Base-by-base conservation (phyloP, 2,113 vertebrate genomes). In the Aix galericulata region DNA sequence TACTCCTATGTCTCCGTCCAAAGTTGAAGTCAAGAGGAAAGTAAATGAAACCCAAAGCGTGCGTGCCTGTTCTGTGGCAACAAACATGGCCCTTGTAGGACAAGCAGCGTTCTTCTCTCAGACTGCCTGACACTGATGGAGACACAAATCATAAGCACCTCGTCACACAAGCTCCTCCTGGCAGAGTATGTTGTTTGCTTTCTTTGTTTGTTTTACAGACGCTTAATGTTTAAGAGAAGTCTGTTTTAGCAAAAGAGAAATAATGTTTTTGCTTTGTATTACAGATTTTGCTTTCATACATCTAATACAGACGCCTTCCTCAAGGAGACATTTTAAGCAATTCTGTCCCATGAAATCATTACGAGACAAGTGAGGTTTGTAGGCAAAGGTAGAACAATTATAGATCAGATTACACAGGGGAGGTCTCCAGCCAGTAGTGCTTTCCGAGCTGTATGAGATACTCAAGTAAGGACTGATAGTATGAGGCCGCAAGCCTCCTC, bases 221-320 rank as follows among this genome's bases (percentile, higher is more conserved):
- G 62, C 9, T 26, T 20, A 48, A 26, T 48, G 6, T 29, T 29
- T 25, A 38, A 53, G 23, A 71, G 26, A 81, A 74, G 75, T 25
- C 55, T 17, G 1, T 9, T n/a, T 20, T 27, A 56, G 62, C 34
- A 50, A 42, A 58, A 86, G n/a, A 66, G 48, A n/a, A 0, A 20
- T 7, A 56, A 7, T 0, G 0, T 13, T 16, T 59, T 63, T 46
- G 12, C 52, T 52, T 15, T 3, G 1, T 22, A 48, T 34, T 17
- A 48, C 29, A 62, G 40, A 25, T 50, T 46, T 81, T 46, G 50
- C 14, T 81, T 48, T 4, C 40, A 27, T 3, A 25, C 17, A 36
- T 59, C 72, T 50, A 86, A 27, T 5, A 26, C 0, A n/a, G 32
- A 67, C 8, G 26, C 40, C 75, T 88, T 38, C 38, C 62, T 62